Base-by-base conservation (phyloP, 1,140 invertebrate genomes). In the Holotrichia oblita region DNA sequence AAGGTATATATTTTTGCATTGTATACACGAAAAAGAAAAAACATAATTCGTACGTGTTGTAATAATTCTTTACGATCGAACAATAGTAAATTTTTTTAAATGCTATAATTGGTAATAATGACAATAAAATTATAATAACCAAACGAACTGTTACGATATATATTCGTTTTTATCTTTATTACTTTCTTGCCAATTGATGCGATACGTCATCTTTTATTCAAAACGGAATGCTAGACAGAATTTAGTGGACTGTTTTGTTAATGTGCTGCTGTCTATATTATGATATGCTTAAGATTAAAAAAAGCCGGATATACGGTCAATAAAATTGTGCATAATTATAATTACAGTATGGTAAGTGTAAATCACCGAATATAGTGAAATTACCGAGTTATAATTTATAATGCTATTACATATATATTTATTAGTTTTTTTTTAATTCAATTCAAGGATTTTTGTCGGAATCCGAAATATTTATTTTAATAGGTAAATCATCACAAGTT, bases 91-190 rank as follows among this genome's bases (percentile, higher is more conserved):
- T 34, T 44, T 40, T 22, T 73, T 22, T 40, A 74, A 74, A 74
- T 74, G 61, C 22, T n/a, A n/a, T n/a, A n/a, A 74, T 74, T n/a
- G 17, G 34, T 40, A 12, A 40, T 74, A 74, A 74, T 74, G 73
- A 74, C 73, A 24, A 34, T 74, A 42, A 41, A 74, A 74, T 69
- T 41, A 74, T 42, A 74, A 74, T 74, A n/a, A 74, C n/a, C 73
- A 17, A 34, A 42, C 73, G 73, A 20, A 74, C 73, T 34, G 27
- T 40, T 14, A 40, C 6, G 14, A 42, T 9, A 41, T 40, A 74
- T 34, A 74, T 24, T 42, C 14, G 40, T 74, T 20, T 1, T 74
- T 69, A 69, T 69, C 61, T 69, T 69, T 69, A 69, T 69, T 27
- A 27, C 61, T 69, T 69, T 69, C 61, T 69, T 69, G 61, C 22